A percentile compares a stretch with the other conserved stretches of the same genome.
Conservation (phyloP, 92 coral and sea anemone genomes). For the Scolanthus callimorphus region DNA sequence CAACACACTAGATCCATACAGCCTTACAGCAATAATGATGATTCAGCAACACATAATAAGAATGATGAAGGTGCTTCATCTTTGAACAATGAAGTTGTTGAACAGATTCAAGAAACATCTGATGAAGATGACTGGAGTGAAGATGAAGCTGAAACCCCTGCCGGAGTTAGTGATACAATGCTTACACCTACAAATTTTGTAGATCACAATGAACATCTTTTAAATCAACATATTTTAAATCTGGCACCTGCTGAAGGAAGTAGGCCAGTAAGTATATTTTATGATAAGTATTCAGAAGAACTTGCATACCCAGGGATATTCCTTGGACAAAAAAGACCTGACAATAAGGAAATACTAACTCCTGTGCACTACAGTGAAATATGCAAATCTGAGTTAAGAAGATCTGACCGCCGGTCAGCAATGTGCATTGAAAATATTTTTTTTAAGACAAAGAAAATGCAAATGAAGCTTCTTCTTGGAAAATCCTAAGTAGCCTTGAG, state of each 20-base stretch:
- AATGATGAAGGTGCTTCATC: conserved; percentile 22
- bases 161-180: conserved; percentile 64
- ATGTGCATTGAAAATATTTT: conserved; percentile 46
- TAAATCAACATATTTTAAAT: conserved; percentile 32
- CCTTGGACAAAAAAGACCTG: conserved; percentile 43
- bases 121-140: conserved; percentile 50
- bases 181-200: conserved; percentile 42
- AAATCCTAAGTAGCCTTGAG: conserved; percentile 11
- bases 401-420: conserved; percentile 18
- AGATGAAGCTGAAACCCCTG: conserved; percentile 60
- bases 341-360: conserved; percentile 26
- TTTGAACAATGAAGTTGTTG: conserved; percentile 9
- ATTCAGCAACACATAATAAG: conserved; percentile 15
- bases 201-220: conserved; percentile 43
- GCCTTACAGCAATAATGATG: conserved; percentile 7
- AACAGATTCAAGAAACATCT: too few relatives aligned
- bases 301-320: conserved; percentile 54
- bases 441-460: conserved; percentile 41
- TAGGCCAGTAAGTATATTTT: conserved; percentile 44
- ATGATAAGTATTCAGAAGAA: conserved; percentile 44
- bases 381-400: conserved; percentile 47
- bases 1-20: too few relatives aligned
- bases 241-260: conserved; percentile 52
- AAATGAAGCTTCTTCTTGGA: conserved; percentile 30
- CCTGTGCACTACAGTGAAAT: conserved; percentile 38